Conservation (phyloP, 2,113 vertebrate genomes). For the Hyperoodon ampullatus region DNA sequence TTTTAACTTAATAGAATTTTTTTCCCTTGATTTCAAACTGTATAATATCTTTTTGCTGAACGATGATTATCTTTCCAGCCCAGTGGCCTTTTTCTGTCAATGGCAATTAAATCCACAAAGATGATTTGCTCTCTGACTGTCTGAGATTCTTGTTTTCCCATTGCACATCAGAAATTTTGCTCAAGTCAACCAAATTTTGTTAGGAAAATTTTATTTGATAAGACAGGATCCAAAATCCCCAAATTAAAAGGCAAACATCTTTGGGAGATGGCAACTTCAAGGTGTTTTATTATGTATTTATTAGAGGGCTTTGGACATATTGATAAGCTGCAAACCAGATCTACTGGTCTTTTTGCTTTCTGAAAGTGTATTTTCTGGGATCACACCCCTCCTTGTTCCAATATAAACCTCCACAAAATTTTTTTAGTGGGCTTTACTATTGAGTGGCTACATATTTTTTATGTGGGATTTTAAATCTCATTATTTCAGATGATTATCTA, state of each 20-base stretch:
- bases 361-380: conserved; percentile 46
- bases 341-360: conserved; percentile 18
- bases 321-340: background rate
- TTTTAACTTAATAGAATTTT: conserved; percentile 76
- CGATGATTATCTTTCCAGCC: conserved; percentile 69
- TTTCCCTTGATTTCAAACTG: conserved; percentile 74
- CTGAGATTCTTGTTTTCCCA: conserved; percentile 61
- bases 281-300: conserved; percentile 8
- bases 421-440: background rate
- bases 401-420: background rate
- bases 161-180: conserved; percentile 55
- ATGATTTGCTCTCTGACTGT: conserved; percentile 64
- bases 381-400: background rate
- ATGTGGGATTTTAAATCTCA: background rate
- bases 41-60: conserved; percentile 71
- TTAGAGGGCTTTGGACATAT: background rate
- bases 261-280: background rate
- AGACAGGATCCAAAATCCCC: conserved; percentile 24
- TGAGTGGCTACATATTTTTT: background rate
- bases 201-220: conserved; percentile 57
- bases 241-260: conserved; percentile 44
- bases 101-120: conserved; percentile 70
- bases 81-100: conserved; percentile 70
- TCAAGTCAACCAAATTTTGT: conserved; percentile 64
- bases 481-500: conserved; percentile 18